A percentile compares a stretch with the other conserved stretches of the same genome.
phyloP scores from a whole-genome alignment of 2,113 vertebrate genomes.

The Hippocampus comes region DNA sequence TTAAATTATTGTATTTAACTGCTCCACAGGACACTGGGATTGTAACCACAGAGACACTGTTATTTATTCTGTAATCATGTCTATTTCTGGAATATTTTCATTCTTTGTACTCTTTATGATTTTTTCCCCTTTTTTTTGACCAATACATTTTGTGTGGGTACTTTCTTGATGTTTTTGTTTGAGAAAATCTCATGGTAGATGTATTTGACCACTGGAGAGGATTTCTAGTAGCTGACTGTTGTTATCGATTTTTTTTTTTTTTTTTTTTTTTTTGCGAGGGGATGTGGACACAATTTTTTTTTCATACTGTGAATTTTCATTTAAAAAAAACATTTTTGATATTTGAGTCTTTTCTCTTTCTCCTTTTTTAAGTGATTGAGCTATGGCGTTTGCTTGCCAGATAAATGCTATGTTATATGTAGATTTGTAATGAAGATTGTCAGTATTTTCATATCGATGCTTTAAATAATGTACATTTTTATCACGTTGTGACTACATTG shows the following conservation, averaged over 20 bases:
- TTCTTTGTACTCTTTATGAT: slow-evolving; percentile 44
- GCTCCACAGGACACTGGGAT: slow-evolving; percentile 65
- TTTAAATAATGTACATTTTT: slow-evolving; percentile 72
- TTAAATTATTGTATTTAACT: slow-evolving; percentile 68
- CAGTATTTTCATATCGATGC: slow-evolving; percentile 78
- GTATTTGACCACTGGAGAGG: slow-evolving; percentile 30
- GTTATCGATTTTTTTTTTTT: slow-evolving; percentile 20
- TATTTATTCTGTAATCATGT: slow-evolving; percentile 73
- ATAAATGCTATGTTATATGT: slow-evolving; percentile 69
- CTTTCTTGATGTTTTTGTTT: slow-evolving; percentile 32
- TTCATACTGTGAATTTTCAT: slow-evolving; percentile 73
- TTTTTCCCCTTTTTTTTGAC: slow-evolving; percentile 27
- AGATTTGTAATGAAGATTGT: slow-evolving; percentile 78
- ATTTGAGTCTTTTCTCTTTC: neutral
- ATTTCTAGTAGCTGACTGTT: slow-evolving; percentile 32
- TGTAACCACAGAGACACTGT: slow-evolving; percentile 56
- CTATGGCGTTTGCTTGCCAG: slow-evolving; percentile 67
- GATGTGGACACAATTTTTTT: slow-evolving; percentile 18
- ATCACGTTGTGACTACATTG: slow-evolving; percentile 69
- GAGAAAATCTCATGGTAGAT: slow-evolving; percentile 35
- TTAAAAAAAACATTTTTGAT: slow-evolving; percentile 32
- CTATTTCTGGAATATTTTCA: slow-evolving; percentile 36
- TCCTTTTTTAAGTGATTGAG: slow-evolving; percentile 52
- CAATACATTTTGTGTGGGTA: slow-evolving; percentile 26
- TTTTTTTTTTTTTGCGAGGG: slow-evolving; percentile 4